Conservation (phyloP, 2,888 invertebrate genomes). For the Dolomedes plantarius region DNA sequence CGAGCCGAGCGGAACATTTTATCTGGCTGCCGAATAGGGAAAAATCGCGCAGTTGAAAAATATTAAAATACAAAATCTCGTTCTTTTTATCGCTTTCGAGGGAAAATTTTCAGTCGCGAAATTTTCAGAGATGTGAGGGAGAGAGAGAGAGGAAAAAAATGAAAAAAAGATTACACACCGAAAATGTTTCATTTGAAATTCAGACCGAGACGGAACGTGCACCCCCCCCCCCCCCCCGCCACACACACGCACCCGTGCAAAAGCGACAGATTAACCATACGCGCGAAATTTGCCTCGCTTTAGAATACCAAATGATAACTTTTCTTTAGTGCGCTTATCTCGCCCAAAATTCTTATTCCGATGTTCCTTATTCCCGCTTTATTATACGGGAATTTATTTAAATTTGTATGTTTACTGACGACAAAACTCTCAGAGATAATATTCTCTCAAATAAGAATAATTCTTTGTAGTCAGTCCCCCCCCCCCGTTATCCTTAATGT, state of each 20-base stretch:
- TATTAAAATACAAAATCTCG: background rate
- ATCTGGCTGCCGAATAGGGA: too few species aligned
- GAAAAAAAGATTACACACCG: background rate
- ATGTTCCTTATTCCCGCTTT: background rate
- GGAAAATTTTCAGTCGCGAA: background rate
- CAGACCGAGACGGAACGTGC: background rate
- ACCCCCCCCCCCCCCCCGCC: background rate
- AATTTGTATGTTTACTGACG: background rate
- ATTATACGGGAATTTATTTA: constrained; percentile 14
- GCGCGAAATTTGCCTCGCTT: background rate
- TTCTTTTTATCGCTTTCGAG: background rate
- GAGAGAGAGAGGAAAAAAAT: background rate
- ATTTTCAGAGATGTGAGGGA: background rate
- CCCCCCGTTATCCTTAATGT: background rate
- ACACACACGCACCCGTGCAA: background rate
- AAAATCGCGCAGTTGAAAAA: background rate
- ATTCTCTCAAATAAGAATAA: background rate
- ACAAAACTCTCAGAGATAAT: constrained; percentile 3
- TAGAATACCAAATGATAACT: constrained; percentile 10
- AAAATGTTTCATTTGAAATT: constrained; percentile 14
- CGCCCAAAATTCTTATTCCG: constrained; percentile 5
- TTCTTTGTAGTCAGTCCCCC: background rate
- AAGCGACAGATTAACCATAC: constrained; percentile 15
- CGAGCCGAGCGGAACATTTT: too few species aligned
- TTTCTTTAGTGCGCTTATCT: background rate